Base-by-base conservation (phyloP, 2,797 vertebrate species). In the Lutjanus campechanus region DNA sequence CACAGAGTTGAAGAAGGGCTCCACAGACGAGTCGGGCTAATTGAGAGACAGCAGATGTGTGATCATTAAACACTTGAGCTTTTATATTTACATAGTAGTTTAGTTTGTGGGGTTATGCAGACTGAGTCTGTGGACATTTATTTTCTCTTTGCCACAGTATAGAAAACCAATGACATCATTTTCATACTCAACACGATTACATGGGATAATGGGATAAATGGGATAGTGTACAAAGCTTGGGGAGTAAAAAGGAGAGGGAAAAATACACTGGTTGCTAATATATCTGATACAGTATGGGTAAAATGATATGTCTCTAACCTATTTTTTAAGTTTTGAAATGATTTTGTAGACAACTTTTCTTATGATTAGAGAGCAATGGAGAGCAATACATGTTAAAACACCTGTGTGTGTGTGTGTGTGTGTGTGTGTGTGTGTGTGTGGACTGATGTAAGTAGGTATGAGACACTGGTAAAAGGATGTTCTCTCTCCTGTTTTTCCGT, bases 1-100 rank as follows among this genome's bases (percentile, higher is more conserved):
- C 43, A 98, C 77, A 2, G 98, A 98, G 85, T 98, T 96, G 77
- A 99, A 99, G 94, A 99, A 99, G 0, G 98, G 97, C 92, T 97
- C 97, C 93, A 99, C 96, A 0, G 97, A 96, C 19, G 97, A 95
- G 63, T 98, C 97, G 0, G 98, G 98, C 98, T 99, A 84, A 61
- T 61, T 0, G 25, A 40, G 84, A 92, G 50, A 85, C 25, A 16
- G 7, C 1, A 70, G 5, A 76, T 11, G 19, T 22, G 53, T n/a
- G 8, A 47, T 76, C 16, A 51, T 54, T 49, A 49, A 63, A 44
- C 58, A 1, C 55, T 54, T 63, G 41, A 65, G 19, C 20, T 29
- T 79, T 49, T 49, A 47, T 8, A 46, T 65, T 58, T 16, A 7
- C n/a, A 44, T 61, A 25, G 25, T 25, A 25, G 25, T 73, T 69